Percentiles rank a stretch among this genome's conserved stretches.
Evolutionary conservation across 1,140 invertebrate genomes (phyloP).

Genomic region (Amyelois transitella): DNA sequence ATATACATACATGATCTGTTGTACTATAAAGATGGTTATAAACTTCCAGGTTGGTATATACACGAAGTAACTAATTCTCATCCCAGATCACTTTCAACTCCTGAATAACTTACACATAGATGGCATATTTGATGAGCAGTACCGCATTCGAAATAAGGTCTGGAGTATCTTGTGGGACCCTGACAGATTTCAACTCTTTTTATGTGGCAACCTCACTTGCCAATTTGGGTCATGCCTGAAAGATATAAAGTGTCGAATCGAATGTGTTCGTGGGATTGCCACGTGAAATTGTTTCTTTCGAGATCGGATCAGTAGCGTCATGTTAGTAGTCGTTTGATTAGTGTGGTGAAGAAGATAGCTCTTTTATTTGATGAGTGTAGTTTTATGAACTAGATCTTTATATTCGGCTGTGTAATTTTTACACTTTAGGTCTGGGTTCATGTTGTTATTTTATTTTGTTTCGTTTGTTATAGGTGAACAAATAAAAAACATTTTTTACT

Average conservation of each 20-base stretch:
- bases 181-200: slow-evolving; percentile 5
- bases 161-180: not conserved
- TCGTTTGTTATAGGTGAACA: too few species aligned
- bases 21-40: too few species aligned
- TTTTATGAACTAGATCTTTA: too few species aligned
- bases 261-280: slow-evolving; percentile 6
- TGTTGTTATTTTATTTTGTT: too few species aligned
- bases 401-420: too few species aligned
- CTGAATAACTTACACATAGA: not conserved
- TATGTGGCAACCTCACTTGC: not conserved
- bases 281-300: slow-evolving; percentile 1
- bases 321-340: not conserved
- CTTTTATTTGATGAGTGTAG: too few species aligned
- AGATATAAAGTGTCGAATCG: not conserved
- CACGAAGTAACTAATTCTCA: not conserved
- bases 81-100: not conserved
- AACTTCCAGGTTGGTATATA: not conserved
- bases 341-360: too few species aligned
- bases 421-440: too few species aligned
- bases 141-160: not conserved
- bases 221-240: not conserved
- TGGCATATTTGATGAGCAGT: slow-evolving; percentile 1
- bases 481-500: too few species aligned
- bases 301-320: not conserved
- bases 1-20: too few species aligned